Conservation (phyloP, 2,797 vertebrate species). For the Danio tinwini region DNA sequence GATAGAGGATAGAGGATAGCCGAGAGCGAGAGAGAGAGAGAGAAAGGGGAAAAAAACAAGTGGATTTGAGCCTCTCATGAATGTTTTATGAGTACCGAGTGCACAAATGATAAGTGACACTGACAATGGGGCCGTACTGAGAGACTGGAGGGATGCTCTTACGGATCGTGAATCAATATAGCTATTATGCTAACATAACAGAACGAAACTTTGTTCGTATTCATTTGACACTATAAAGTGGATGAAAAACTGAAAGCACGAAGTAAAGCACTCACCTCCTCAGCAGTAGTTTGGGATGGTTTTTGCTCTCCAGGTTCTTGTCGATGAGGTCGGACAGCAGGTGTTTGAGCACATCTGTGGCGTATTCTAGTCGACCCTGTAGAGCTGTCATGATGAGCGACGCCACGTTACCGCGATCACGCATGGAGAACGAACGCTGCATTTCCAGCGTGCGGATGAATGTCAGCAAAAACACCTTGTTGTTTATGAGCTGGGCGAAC, state of each 20-base stretch:
- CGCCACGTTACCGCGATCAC: slow-evolving; percentile 95
- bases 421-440: slow-evolving; percentile 98
- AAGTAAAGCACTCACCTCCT: slow-evolving; percentile 82
- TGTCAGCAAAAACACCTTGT: slow-evolving; percentile 96
- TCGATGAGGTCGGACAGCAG: slow-evolving; percentile 96
- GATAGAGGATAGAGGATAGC: slow-evolving; percentile 6
- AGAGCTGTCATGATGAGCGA: slow-evolving; percentile 98
- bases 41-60: slow-evolving; percentile 18
- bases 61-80: slow-evolving; percentile 69
- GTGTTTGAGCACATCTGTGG: slow-evolving; percentile 96
- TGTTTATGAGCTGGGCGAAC: slow-evolving; percentile 97
- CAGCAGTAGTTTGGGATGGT: slow-evolving; percentile 96
- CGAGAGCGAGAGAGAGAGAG: slow-evolving; percentile 29
- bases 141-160: slow-evolving; percentile 42
- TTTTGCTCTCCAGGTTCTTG: slow-evolving; percentile 98
- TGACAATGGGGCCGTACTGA: slow-evolving; percentile 66
- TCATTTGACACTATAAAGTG: not conserved
- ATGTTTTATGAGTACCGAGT: slow-evolving; percentile 78
- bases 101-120: slow-evolving; percentile 74
- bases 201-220: slow-evolving; percentile 6
- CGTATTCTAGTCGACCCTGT: slow-evolving; percentile 93
- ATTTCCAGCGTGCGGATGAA: slow-evolving; percentile 95
- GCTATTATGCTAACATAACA: slow-evolving; percentile 38
- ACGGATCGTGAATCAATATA: slow-evolving; percentile 36
- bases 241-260: not conserved